Evolutionary conservation across 2,888 invertebrate species (phyloP), one percentile per base, ranked within the genome.

Genomic region (Elaeidobius kamerunicus): DNA sequence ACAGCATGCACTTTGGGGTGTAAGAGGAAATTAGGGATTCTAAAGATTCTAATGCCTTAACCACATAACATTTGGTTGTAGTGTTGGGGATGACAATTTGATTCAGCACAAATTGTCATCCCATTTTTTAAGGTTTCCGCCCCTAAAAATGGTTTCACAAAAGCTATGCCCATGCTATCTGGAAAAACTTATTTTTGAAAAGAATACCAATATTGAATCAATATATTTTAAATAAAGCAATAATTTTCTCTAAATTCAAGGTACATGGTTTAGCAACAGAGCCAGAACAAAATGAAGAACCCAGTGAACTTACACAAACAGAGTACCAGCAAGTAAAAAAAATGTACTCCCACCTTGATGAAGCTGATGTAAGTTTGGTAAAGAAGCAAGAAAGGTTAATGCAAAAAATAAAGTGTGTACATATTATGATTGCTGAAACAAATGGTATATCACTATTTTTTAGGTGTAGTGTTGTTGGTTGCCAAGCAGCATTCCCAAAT

Each of bases 391-490:
- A 65, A 32, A 68, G 64, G 49, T 60, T 64, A 1, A 56, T 65
- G 20, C 52, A 55, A 32, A 65, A 65, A 61, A 51, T 69, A 4
- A 69, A 67, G 65, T 66, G 59, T 56, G 60, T 47, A n/a, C 30
- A 23, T 23, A 23, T 23, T 23, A 4, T 23, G 23, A 6, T 23
- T 23, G 4, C 9, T 23, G 9, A 23, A 23, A 23, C 4, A 6
- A 6, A 23, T 6, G 30, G 6, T 30, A 30, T 30, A 7, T 3
- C 30, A 30, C 11, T 30, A 30, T 34, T 23, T 49, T 56, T 2
- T 58, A 81, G 80, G 55, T 84, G 83, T 64, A 68, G 75, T 2
- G 67, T 77, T 18, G 72, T 73, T 49, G 75, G 76, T 18, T 84
- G 84, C 61, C 66, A 70, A 3, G 76, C 78, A 49, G 76, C 78